Conservation (phyloP, 2,888 invertebrate genomes). For the Volucella inanis region DNA sequence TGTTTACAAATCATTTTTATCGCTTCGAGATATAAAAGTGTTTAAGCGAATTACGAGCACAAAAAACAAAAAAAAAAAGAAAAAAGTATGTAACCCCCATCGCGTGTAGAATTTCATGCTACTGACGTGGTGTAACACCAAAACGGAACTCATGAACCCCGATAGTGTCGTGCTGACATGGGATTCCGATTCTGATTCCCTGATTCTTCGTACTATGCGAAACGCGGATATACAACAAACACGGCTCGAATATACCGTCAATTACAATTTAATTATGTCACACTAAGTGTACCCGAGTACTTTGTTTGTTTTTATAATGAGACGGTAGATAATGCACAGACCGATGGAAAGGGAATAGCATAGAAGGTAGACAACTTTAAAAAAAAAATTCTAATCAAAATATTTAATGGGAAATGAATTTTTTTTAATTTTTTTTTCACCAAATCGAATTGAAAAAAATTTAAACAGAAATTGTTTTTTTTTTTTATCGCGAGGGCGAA, state of each 20-base stretch:
- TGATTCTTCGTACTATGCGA: neutral
- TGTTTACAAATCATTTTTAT: slow-evolving; percentile 65
- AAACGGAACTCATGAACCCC: slow-evolving; percentile 36
- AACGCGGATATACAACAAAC: too few relatives aligned
- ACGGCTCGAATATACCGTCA: slow-evolving; percentile 24
- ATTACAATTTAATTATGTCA: slow-evolving; percentile 67
- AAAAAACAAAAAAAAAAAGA: slow-evolving; percentile 14
- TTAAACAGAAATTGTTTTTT: neutral
- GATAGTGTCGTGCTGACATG: slow-evolving; percentile 53
- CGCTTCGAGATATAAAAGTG: slow-evolving; percentile 21
- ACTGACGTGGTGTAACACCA: slow-evolving; percentile 37
- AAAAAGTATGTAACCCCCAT: slow-evolving; percentile 10
- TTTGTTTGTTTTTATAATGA: slow-evolving; percentile 59
- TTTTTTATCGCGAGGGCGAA: slow-evolving; percentile 64
- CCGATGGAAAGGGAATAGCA: slow-evolving; percentile 16
- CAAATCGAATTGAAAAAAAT: slow-evolving; percentile 13
- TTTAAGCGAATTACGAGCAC: neutral
- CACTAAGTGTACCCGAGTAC: slow-evolving; percentile 21
- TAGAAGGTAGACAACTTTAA: neutral
- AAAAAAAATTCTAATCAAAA: slow-evolving; percentile 37
- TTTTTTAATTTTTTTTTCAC: neutral
- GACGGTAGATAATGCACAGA: neutral
- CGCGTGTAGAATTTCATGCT: slow-evolving; percentile 53
- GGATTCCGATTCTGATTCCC: slow-evolving; percentile 34
- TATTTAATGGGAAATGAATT: neutral